Conservation (phyloP, 2,888 invertebrate genomes). For the Tiliacea aurago region DNA sequence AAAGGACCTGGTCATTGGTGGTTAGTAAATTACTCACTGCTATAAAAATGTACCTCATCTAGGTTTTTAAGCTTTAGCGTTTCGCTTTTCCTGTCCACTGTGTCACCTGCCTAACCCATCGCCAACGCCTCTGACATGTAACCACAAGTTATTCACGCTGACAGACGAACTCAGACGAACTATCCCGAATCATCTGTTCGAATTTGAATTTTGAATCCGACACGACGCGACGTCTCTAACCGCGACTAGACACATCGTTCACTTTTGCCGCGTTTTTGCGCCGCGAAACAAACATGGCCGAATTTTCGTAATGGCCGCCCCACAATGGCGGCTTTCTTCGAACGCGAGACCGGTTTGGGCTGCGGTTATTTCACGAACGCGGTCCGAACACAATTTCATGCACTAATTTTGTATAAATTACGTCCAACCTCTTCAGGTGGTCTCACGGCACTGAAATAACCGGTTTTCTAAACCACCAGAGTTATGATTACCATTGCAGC, state of each 20-base stretch:
- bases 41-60: neutral
- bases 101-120: slow-evolving; percentile 46
- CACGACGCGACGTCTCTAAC: slow-evolving; percentile 71
- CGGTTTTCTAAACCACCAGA: slow-evolving; percentile 80
- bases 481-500: slow-evolving; percentile 73
- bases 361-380: slow-evolving; percentile 79
- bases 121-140: slow-evolving; percentile 62
- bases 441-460: slow-evolving; percentile 85
- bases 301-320: slow-evolving; percentile 85
- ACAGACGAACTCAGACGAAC: slow-evolving; percentile 65
- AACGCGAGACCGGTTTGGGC: slow-evolving; percentile 81
- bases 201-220: slow-evolving; percentile 73
- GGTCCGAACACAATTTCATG: slow-evolving; percentile 75
- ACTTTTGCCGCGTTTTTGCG: slow-evolving; percentile 83
- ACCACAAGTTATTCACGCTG: slow-evolving; percentile 67
- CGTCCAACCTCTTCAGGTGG: slow-evolving; percentile 84
- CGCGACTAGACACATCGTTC: slow-evolving; percentile 74
- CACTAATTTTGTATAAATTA: slow-evolving; percentile 79
- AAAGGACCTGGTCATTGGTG: neutral
- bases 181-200: slow-evolving; percentile 72
- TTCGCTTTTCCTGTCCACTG: slow-evolving; percentile 43
- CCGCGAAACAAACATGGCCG: slow-evolving; percentile 85
- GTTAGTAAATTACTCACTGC: neutral
- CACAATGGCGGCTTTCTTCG: slow-evolving; percentile 81
- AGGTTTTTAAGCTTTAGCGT: slow-evolving; percentile 24